phyloP scores from a whole-genome alignment of 2,113 vertebrate genomes.

The Andinoacara biseriatus region DNA sequence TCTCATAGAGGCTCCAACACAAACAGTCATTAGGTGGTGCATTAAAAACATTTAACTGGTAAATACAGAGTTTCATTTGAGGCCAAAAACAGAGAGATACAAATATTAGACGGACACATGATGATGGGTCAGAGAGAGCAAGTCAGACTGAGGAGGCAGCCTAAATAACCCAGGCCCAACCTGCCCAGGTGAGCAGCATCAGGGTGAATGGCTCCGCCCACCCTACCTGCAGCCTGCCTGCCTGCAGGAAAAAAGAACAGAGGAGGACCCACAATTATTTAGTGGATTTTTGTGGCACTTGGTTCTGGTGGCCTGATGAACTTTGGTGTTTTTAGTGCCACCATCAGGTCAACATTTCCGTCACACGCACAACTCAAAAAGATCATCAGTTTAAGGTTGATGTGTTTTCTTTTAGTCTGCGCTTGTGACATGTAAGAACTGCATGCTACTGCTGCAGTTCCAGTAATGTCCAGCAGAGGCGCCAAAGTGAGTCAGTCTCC shows the following conservation, averaged over 20 bases:
- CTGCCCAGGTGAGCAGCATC: background rate
- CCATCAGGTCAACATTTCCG: background rate
- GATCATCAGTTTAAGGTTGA: too few species aligned
- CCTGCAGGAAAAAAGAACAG: background rate
- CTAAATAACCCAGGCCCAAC: background rate
- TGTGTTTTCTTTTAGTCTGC: too few species aligned
- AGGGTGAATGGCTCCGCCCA: background rate
- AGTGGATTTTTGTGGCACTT: too few species aligned
- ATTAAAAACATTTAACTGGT: background rate
- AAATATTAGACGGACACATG: too few species aligned
- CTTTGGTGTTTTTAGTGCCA: background rate
- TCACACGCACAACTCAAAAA: background rate
- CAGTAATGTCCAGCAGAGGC: background rate
- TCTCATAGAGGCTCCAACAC: background rate
- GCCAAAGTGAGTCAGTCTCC: too few species aligned
- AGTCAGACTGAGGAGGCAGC: background rate
- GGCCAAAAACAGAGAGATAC: too few species aligned
- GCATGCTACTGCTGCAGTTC: too few species aligned
- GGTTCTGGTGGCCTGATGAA: background rate
- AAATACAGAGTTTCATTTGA: too few species aligned
- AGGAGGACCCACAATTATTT: too few species aligned
- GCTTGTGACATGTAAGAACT: too few species aligned
- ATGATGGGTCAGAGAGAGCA: background rate
- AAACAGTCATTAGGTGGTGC: rapidly evolving
- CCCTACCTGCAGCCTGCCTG: background rate